Percentiles rank a stretch among this genome's conserved stretches.
Conservation (phyloP, 2,797 vertebrate genomes). For the Coreius guichenoti region DNA sequence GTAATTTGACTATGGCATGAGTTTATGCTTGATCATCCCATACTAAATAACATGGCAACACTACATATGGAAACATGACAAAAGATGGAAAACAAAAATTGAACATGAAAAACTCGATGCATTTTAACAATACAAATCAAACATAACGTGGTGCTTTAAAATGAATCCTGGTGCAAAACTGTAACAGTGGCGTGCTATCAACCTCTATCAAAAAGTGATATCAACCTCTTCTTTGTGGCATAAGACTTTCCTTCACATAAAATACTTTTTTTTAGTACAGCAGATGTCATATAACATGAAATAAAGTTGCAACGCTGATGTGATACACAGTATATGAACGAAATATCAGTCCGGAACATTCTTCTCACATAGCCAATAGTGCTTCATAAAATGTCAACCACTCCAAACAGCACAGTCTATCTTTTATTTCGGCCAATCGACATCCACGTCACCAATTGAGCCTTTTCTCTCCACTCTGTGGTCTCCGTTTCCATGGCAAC, state of each 20-base stretch:
- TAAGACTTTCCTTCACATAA: not conserved
- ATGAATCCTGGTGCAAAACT: not conserved
- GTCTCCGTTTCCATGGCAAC: conserved; percentile 49
- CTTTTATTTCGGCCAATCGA: not conserved
- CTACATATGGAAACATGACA: not conserved
- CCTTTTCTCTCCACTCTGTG: conserved; percentile 20
- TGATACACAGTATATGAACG: not conserved
- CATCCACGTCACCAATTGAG: conserved; percentile 15
- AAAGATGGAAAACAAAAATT: not conserved
- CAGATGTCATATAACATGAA: conserved; percentile 11
- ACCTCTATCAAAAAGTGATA: too few species aligned
- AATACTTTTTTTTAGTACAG: conserved; percentile 16
- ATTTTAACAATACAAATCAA: conserved; percentile 10
- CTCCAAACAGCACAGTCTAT: conserved; percentile 13
- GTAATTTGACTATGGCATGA: not conserved
- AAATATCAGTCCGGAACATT: conserved; percentile 8
- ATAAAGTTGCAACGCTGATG: conserved; percentile 11
- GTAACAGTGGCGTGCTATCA: not conserved
- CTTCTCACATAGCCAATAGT: conserved; percentile 20
- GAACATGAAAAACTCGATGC: not conserved
- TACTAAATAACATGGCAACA: not conserved
- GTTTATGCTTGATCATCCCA: not conserved
- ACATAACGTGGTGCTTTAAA: not conserved
- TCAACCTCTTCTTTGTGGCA: not conserved
- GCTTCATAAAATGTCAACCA: conserved; percentile 1